Percentiles rank a stretch among this genome's conserved stretches.
Conservation (phyloP, 2,888 invertebrate species). For the Acrobasis consociella region DNA sequence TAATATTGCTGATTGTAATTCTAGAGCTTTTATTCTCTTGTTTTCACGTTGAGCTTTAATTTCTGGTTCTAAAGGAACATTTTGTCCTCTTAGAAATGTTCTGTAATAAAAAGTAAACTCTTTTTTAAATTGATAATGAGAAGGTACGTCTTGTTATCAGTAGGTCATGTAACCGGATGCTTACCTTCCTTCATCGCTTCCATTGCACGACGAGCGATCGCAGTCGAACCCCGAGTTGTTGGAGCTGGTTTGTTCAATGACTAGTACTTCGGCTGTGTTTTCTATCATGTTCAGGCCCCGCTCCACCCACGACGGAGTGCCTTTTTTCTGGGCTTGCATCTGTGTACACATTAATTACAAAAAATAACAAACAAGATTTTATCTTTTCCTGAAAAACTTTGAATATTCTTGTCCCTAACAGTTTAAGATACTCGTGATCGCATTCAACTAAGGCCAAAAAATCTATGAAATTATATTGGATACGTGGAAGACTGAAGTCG, state of each 20-base stretch:
- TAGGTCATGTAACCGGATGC: neutral
- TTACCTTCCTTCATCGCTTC: constrained; percentile 76
- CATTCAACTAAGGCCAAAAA: no score
- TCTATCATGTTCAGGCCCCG: constrained; percentile 81
- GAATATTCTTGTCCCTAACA: no score
- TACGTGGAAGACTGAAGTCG: no score
- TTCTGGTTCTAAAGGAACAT: constrained; percentile 90
- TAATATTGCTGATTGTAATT: constrained; percentile 93
- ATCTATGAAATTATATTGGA: no score
- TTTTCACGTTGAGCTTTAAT: constrained; percentile 91
- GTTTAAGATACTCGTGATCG: no score
- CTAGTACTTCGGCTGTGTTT: constrained; percentile 77
- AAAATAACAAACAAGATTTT: neutral
- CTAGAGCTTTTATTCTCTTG: constrained; percentile 91
- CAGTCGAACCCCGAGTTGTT: constrained; percentile 71
- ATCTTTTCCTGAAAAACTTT: no score
- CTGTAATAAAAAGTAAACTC: constrained; percentile 53
- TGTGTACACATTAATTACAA: constrained; percentile 36
- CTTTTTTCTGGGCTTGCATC: constrained; percentile 78
- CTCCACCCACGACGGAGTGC: constrained; percentile 82
- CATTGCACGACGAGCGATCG: constrained; percentile 72
- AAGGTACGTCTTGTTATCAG: neutral
- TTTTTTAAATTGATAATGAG: no score
- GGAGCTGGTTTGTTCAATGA: constrained; percentile 81
- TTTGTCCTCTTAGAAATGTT: constrained; percentile 92